Percentiles rank a stretch among this genome's conserved stretches.
These are phyloP conservation scores for Sinocyclocheilus maitianheensis DNA, from an alignment of 2,113 vertebrate species.

Conservation along the genomic window DNA sequence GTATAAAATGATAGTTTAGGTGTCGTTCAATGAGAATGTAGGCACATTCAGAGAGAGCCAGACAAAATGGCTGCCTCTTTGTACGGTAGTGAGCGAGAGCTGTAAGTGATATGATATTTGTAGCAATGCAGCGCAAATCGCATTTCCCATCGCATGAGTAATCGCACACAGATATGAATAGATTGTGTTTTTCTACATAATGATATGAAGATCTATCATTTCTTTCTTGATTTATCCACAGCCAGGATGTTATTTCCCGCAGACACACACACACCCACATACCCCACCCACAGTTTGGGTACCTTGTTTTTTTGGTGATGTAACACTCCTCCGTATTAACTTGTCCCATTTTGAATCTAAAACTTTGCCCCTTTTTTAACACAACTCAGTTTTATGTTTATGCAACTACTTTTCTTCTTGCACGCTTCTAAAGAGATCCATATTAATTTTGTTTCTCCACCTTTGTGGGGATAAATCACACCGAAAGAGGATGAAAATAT, in stretches of 20 bases:
- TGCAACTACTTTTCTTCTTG: constrained; percentile 14
- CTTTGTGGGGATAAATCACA: background rate
- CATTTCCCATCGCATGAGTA: constrained; percentile 31
- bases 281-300: constrained; percentile 42
- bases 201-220: constrained; percentile 18
- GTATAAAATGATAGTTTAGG: constrained; percentile 5
- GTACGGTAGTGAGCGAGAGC: constrained; percentile 64
- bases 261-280: constrained; percentile 14
- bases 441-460: background rate
- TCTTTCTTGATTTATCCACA: constrained; percentile 37
- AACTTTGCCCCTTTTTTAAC: constrained; percentile 1
- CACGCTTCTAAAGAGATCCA: background rate
- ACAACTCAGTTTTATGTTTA: background rate
- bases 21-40: background rate
- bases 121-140: background rate
- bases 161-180: constrained; percentile 19
- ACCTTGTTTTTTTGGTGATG: constrained; percentile 46
- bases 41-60: constrained; percentile 57
- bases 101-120: constrained; percentile 50
- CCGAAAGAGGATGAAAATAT: constrained; percentile 7
- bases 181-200: constrained; percentile 5
- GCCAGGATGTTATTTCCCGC: constrained; percentile 39
- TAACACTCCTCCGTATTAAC: constrained; percentile 32
- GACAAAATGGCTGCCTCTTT: constrained; percentile 78
- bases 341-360: constrained; percentile 27